These are phyloP conservation scores for Nibea albiflora DNA, from an alignment of 2,113 vertebrate genomes.

Conservation along the genomic window DNA sequence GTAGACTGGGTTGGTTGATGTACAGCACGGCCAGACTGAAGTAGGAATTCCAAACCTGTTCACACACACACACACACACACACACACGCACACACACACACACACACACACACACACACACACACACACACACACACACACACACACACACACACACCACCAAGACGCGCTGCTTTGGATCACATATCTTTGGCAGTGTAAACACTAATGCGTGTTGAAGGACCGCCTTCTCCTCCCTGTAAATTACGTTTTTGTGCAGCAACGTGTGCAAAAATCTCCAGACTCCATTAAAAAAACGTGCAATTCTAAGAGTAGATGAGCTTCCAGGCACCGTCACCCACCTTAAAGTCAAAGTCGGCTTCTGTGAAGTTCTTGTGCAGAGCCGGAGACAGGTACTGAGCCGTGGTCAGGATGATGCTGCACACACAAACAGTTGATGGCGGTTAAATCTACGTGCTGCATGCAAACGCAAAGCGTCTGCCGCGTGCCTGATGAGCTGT, in stretches of 20 bases:
- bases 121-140: too few species aligned
- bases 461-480: not conserved
- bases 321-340: slow-evolving; percentile 65
- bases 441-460: too few species aligned
- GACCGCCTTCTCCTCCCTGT: too few species aligned
- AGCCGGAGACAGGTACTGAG: slow-evolving; percentile 93
- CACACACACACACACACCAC: slow-evolving; percentile 6
- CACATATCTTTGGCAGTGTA: too few species aligned
- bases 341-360: slow-evolving; percentile 98
- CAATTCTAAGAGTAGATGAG: too few species aligned
- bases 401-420: slow-evolving; percentile 97
- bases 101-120: too few species aligned
- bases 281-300: too few species aligned
- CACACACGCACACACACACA: too few species aligned
- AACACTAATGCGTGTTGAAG: too few species aligned
- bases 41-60: slow-evolving; percentile 98
- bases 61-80: slow-evolving; percentile 25
- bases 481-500: not conserved
- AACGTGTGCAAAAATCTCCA: too few species aligned
- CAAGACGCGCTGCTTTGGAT: too few species aligned
- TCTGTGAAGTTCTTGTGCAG: slow-evolving; percentile 98
- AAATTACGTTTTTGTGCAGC: too few species aligned
- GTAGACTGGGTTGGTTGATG: slow-evolving; percentile 98
- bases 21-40: slow-evolving; percentile 97
- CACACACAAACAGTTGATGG: slow-evolving; percentile 22